Conservation (phyloP, 2,797 vertebrate species). For the Rhinella marina region DNA sequence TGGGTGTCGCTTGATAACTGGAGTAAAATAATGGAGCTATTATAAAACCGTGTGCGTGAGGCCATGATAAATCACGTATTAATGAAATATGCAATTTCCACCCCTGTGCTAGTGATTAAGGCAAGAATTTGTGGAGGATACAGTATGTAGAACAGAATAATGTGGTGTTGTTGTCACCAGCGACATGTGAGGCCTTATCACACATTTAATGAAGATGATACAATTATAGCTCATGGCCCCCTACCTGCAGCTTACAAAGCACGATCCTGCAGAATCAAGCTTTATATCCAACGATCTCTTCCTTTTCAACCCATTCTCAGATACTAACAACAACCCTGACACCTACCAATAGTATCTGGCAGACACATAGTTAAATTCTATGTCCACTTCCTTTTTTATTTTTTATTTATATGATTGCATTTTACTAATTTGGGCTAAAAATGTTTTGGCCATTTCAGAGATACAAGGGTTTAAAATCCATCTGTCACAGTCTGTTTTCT, state of each 20-base stretch:
- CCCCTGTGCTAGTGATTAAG: not conserved
- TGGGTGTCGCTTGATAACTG: no score
- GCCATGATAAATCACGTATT: not conserved
- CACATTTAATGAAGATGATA: constrained; percentile 22
- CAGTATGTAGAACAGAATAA: not conserved
- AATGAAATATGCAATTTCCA: not conserved
- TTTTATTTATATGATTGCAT: no score
- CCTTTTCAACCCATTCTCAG: not conserved
- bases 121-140: not conserved
- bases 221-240: not conserved
- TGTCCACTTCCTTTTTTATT: no score
- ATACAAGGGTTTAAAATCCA: no score
- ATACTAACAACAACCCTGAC: not conserved
- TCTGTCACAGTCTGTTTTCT: no score
- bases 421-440: no score
- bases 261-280: not conserved
- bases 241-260: not conserved
- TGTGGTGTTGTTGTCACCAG: constrained; percentile 1
- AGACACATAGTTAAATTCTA: not conserved
- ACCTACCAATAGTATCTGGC: not conserved
- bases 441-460: no score
- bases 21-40: no score
- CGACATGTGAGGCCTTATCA: not conserved
- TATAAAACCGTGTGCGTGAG: no score
- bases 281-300: not conserved